Evolutionary conservation across 2,797 vertebrate species (phyloP).

Genomic region (Melanotaenia maccullochi): DNA sequence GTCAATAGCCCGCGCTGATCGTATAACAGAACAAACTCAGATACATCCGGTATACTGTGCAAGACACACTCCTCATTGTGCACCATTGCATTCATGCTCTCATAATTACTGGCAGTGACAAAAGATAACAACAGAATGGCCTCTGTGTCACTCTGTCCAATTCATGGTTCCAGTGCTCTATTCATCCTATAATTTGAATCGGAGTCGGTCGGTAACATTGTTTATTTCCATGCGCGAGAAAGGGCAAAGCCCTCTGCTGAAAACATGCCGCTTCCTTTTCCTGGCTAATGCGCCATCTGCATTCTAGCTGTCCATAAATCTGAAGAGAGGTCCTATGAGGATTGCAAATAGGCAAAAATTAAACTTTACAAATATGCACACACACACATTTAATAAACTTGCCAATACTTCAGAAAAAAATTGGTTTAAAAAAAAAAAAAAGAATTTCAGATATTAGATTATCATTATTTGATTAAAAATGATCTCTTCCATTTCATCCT

Average conservation of each 20-base stretch:
- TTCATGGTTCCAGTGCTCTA: not conserved
- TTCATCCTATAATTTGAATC: not conserved
- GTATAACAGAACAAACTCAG: constrained; percentile 1
- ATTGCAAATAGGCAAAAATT: not conserved
- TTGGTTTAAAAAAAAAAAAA: constrained; percentile 30
- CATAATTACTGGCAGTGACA: constrained; percentile 33
- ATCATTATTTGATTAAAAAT: constrained; percentile 59
- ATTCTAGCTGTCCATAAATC: not conserved
- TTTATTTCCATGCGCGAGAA: not conserved
- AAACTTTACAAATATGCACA: not conserved
- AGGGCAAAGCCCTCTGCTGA: not conserved
- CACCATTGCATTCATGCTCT: constrained; percentile 14
- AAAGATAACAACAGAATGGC: constrained; percentile 25
- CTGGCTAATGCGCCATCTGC: not conserved
- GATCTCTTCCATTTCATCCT: constrained; percentile 34
- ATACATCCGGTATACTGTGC: constrained; percentile 17
- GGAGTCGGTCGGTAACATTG: not conserved
- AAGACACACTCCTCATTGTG: constrained; percentile 29
- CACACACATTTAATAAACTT: constrained; percentile 8
- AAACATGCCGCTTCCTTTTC: not conserved
- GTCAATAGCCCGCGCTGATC: constrained; percentile 43
- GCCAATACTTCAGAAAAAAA: constrained; percentile 19
- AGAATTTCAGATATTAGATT: constrained; percentile 38
- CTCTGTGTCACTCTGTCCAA: constrained; percentile 5
- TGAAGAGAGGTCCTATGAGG: not conserved